Evolutionary conservation across 2,797 vertebrate species (phyloP).

Genomic region (Oreonectes daqikongensis): DNA sequence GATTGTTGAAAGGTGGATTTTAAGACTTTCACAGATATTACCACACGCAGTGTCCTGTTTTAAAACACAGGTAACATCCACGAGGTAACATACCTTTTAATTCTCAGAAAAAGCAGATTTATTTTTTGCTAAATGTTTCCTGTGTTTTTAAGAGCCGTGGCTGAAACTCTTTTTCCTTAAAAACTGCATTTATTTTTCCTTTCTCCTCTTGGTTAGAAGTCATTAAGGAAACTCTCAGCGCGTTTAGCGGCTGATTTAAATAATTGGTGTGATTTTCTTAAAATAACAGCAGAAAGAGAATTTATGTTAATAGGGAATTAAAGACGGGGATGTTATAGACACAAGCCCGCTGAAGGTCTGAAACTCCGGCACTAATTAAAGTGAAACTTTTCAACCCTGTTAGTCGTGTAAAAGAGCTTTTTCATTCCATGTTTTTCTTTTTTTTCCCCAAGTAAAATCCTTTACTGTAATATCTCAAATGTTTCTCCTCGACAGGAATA

Average conservation of each 20-base stretch:
- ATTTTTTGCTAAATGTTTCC: background rate
- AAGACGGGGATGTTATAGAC: conserved; percentile 70
- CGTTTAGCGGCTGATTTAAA: conserved; percentile 71
- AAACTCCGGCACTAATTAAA: conserved; percentile 73
- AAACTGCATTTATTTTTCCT: conserved; percentile 40
- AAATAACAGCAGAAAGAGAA: conserved; percentile 76
- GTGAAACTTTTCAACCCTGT: conserved; percentile 69
- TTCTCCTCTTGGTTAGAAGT: conserved; percentile 63
- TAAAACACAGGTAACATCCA: background rate
- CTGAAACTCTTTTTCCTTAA: background rate
- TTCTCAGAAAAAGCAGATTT: background rate
- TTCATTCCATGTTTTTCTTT: conserved; percentile 52
- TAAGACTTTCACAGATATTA: background rate
- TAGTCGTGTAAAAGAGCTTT: conserved; percentile 47
- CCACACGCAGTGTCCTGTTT: background rate
- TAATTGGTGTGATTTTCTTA: conserved; percentile 82
- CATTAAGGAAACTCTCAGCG: conserved; percentile 57
- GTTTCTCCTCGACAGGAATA: background rate
- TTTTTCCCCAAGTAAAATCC: background rate
- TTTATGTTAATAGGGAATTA: conserved; percentile 80
- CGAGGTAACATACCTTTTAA: background rate
- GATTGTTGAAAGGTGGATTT: conserved; percentile 16
- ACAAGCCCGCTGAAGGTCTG: conserved; percentile 65
- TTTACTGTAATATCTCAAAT: background rate
- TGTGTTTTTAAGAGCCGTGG: conserved; percentile 8